A percentile compares a stretch with the other conserved stretches of the same genome.
phyloP scores from a whole-genome alignment of 2,113 vertebrate genomes.

The Turdus rufiventris region DNA sequence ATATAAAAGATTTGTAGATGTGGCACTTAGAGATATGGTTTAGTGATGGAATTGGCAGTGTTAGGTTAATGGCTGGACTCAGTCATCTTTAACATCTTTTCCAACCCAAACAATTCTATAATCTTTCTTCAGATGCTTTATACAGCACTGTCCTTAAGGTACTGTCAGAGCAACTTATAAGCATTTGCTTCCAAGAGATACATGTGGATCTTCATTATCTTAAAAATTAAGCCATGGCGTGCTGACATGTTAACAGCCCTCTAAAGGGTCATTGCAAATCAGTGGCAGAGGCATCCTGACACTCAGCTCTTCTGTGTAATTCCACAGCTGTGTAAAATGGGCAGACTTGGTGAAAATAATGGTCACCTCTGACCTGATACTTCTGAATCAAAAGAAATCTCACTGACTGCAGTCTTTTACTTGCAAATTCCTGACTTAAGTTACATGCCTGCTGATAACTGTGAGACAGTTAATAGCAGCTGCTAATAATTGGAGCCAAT shows the following conservation, averaged over 20 bases:
- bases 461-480: neutral
- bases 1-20: neutral
- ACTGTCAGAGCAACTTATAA: neutral
- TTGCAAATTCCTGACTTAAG: neutral
- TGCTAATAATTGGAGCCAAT: neutral
- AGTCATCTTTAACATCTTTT: neutral
- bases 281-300: neutral
- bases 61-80: neutral
- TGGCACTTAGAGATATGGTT: neutral
- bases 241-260: neutral
- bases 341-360: neutral
- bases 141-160: neutral
- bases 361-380: neutral
- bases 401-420: neutral
- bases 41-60: neutral
- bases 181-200: neutral
- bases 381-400: neutral
- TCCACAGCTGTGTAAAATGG: neutral
- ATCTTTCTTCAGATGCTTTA: neutral
- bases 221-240: neutral
- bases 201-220: neutral
- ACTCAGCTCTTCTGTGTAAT: neutral
- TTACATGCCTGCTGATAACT: neutral
- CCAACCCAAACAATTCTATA: neutral
- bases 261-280: neutral